Evolutionary conservation across 2,888 invertebrate species (phyloP).

Genomic region (Xylota sylvarum): DNA sequence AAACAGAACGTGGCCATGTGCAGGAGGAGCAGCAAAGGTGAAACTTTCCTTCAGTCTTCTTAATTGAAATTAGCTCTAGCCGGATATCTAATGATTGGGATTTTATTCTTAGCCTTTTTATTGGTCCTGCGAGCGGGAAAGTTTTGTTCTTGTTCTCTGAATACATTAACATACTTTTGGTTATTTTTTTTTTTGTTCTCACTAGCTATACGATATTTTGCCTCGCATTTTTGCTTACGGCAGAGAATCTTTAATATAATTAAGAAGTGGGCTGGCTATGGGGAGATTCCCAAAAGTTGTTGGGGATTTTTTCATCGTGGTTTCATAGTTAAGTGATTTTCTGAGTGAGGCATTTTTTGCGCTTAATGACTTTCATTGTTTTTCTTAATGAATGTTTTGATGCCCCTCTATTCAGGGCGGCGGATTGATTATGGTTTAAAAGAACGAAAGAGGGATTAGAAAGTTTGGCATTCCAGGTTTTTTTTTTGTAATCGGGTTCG

Average conservation of each 20-base stretch:
- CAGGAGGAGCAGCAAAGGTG: conserved; percentile 1
- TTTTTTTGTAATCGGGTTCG: not conserved
- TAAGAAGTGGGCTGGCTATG: conserved; percentile 1
- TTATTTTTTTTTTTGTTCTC: not conserved
- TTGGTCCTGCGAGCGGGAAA: conserved; percentile 44
- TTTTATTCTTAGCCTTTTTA: conserved; percentile 47
- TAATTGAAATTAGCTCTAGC: conserved; percentile 62
- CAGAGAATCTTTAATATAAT: conserved; percentile 16
- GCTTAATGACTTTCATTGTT: conserved; percentile 39
- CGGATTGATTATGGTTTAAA: conserved; percentile 1
- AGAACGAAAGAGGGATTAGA: conserved; percentile 16
- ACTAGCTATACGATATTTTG: conserved; percentile 16
- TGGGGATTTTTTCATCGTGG: conserved; percentile 21
- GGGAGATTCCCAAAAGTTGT: conserved; percentile 14
- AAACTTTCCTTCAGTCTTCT: conserved; percentile 17
- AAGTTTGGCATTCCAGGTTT: conserved; percentile 8
- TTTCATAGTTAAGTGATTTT: conserved; percentile 61
- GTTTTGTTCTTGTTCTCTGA: conserved; percentile 48
- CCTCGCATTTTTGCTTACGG: conserved; percentile 9
- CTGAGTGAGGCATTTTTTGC: conserved; percentile 25
- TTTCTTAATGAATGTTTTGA: conserved; percentile 29
- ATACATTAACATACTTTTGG: conserved; percentile 46
- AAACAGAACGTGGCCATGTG: not conserved
- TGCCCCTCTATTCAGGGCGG: not conserved
- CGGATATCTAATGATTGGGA: conserved; percentile 59